Evolutionary conservation across 2,888 invertebrate genomes (phyloP).

Genomic region (Phengaris alcon): DNA sequence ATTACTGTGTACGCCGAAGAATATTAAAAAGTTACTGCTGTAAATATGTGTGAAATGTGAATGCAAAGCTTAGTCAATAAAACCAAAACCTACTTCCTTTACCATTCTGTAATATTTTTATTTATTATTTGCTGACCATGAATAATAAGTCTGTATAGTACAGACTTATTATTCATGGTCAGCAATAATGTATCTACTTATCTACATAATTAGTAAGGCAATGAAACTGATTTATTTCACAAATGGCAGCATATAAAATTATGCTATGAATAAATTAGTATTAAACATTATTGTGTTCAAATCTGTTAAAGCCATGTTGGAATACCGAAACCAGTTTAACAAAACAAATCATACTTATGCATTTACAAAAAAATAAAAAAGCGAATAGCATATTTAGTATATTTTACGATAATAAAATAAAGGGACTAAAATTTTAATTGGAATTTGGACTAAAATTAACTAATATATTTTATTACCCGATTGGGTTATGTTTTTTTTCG

Average conservation of each 20-base stretch:
- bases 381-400: too few relatives aligned
- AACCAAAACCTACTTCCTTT: not conserved
- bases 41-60: not conserved
- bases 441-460: too few relatives aligned
- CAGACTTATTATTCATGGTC: too few relatives aligned
- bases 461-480: too few relatives aligned
- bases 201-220: not conserved
- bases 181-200: too few relatives aligned
- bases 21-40: conserved; percentile 24
- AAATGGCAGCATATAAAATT: not conserved
- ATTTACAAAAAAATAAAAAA: too few relatives aligned
- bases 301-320: not conserved
- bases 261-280: not conserved
- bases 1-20: not conserved
- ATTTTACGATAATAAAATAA: too few relatives aligned
- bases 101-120: not conserved
- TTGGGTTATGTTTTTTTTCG: too few relatives aligned
- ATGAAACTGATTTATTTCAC: not conserved
- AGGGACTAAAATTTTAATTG: too few relatives aligned
- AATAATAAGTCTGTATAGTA: too few relatives aligned
- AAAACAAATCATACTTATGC: too few relatives aligned
- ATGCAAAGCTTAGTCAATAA: not conserved
- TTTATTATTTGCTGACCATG: too few relatives aligned
- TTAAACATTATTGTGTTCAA: not conserved
- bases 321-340: not conserved